These are phyloP conservation scores for Periphyllus acericola DNA, from an alignment of 2,888 invertebrate genomes.

Conservation along the genomic window DNA sequence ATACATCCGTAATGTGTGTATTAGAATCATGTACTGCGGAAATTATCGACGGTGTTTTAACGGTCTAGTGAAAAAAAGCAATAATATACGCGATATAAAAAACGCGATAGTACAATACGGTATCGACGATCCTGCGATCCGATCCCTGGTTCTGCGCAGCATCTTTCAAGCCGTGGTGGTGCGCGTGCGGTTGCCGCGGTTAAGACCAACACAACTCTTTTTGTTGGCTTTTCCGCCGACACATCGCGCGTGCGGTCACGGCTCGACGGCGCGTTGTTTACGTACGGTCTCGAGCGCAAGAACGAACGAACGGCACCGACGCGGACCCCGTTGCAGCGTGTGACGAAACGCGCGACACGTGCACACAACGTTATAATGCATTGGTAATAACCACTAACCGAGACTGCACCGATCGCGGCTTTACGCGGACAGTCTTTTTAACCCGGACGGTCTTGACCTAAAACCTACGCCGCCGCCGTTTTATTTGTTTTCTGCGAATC, in stretches of 20 bases:
- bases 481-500: constrained; percentile 28
- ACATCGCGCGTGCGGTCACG: constrained; percentile 20
- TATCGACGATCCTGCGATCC: too few species aligned
- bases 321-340: neutral
- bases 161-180: too few species aligned
- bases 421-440: neutral
- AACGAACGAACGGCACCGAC: constrained; percentile 35
- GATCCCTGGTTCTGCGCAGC: too few species aligned
- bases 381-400: constrained; percentile 17
- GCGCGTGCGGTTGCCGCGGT: too few species aligned
- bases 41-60: neutral
- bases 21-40: neutral
- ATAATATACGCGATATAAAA: neutral
- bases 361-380: too few species aligned
- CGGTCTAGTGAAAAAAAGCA: neutral
- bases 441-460: constrained; percentile 55
- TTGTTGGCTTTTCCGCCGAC: neutral
- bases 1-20: neutral
- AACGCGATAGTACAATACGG: neutral
- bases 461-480: constrained; percentile 17
- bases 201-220: too few species aligned
- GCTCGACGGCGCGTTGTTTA: too few species aligned
- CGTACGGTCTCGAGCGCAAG: too few species aligned
- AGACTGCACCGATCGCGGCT: constrained; percentile 27
- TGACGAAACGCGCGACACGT: constrained; percentile 50